Evolutionary conservation across 2,113 vertebrate genomes (phyloP).

Genomic region (Cromileptes altivelis): DNA sequence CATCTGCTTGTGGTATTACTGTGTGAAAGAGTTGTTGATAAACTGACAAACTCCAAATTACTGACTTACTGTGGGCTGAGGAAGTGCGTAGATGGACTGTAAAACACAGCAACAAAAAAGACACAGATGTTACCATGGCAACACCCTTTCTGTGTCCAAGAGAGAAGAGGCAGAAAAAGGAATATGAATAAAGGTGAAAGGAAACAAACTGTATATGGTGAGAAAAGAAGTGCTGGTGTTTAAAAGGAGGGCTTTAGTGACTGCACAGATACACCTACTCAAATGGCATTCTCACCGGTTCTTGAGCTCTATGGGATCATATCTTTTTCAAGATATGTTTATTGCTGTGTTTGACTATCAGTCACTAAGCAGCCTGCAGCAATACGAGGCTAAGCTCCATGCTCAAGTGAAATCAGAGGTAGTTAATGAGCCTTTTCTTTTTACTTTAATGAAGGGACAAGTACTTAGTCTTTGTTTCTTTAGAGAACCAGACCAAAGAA

Average conservation of each 20-base stretch:
- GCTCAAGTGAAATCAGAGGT: not conserved
- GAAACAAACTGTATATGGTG: constrained; percentile 29
- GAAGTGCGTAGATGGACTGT: constrained; percentile 30
- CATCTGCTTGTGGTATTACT: not conserved
- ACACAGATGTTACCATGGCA: constrained; percentile 42
- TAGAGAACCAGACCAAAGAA: not conserved
- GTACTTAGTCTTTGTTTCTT: not conserved
- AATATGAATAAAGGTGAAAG: constrained; percentile 23
- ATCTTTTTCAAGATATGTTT: not conserved
- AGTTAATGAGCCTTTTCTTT: not conserved
- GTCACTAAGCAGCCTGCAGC: not conserved
- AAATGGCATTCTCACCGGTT: not conserved
- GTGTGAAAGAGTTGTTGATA: not conserved
- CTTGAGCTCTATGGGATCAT: not conserved
- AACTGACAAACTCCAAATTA: constrained; percentile 6
- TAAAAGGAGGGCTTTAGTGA: not conserved
- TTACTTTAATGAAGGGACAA: not conserved
- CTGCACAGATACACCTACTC: not conserved
- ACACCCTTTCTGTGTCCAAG: constrained; percentile 25
- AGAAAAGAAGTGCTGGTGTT: not conserved
- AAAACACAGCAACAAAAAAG: constrained; percentile 3
- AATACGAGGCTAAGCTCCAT: not conserved
- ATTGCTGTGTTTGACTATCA: not conserved
- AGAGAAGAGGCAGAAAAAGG: not conserved
- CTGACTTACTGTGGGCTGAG: constrained; percentile 6